Conservation (phyloP, 2,888 invertebrate genomes). For the Leptinotarsa juncta region DNA sequence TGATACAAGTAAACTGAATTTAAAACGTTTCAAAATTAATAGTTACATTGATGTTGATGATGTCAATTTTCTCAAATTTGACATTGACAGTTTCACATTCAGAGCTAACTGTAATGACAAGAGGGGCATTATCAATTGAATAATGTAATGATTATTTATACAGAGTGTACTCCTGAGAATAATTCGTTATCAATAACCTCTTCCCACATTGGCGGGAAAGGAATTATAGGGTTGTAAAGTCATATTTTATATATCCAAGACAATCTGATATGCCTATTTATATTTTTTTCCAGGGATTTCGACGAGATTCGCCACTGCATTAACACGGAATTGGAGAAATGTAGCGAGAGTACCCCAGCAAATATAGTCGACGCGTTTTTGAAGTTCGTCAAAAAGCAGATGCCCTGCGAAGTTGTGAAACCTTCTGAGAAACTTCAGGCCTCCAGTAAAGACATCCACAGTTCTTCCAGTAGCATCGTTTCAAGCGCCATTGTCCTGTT, state of each 20-base stretch:
- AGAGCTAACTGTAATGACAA: no score
- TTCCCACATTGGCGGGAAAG: not conserved
- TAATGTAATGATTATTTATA: no score
- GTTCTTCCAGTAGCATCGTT: not conserved
- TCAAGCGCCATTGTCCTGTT: not conserved
- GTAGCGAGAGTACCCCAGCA: slow-evolving; percentile 80
- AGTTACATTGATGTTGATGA: no score
- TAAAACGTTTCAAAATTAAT: no score
- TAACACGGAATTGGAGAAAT: slow-evolving; percentile 73
- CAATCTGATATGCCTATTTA: not conserved
- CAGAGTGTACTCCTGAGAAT: no score
- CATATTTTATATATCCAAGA: no score
- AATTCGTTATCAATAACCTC: no score
- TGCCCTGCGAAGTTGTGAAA: slow-evolving; percentile 67
- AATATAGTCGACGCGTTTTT: slow-evolving; percentile 84
- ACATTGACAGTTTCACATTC: no score
- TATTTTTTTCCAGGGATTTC: slow-evolving; percentile 67
- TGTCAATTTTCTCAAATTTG: no score
- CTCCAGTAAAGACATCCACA: not conserved
- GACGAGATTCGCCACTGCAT: slow-evolving; percentile 71
- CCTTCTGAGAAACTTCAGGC: not conserved
- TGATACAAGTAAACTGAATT: no score
- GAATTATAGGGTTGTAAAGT: not conserved
- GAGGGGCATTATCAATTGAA: no score
- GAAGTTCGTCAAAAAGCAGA: slow-evolving; percentile 74